Evolutionary conservation across 2,797 vertebrate species (phyloP).

Genomic region (Natrix natrix): DNA sequence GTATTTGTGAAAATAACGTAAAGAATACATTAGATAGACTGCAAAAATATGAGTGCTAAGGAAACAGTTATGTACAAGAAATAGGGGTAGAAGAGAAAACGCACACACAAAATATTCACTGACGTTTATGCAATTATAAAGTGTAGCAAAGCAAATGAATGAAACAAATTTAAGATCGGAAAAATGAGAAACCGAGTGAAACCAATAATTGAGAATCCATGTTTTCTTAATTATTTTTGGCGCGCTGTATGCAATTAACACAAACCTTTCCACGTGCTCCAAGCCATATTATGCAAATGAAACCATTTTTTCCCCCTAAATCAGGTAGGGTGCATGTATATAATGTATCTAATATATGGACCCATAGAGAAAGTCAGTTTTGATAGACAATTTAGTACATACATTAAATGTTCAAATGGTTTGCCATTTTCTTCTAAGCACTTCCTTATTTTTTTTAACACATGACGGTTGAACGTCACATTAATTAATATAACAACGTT

Average conservation of each 20-base stretch:
- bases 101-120: background rate
- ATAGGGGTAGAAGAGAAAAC: background rate
- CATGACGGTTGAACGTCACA: background rate
- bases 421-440: background rate
- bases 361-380: background rate
- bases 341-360: background rate
- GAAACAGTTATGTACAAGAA: background rate
- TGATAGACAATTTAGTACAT: background rate
- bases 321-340: background rate
- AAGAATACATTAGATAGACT: background rate
- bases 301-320: background rate
- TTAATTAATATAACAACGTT: background rate
- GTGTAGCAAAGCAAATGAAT: background rate
- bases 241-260: background rate
- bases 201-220: background rate
- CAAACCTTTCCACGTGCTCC: rapidly evolving
- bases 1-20: background rate
- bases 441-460: background rate
- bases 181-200: background rate
- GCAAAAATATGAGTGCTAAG: background rate
- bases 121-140: background rate
- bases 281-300: conserved; percentile 35
- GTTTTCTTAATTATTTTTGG: background rate
- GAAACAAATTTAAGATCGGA: background rate
- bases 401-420: background rate